Evolutionary conservation across 1,140 invertebrate genomes (phyloP).

Genomic region (Pachypsylla venusta): DNA sequence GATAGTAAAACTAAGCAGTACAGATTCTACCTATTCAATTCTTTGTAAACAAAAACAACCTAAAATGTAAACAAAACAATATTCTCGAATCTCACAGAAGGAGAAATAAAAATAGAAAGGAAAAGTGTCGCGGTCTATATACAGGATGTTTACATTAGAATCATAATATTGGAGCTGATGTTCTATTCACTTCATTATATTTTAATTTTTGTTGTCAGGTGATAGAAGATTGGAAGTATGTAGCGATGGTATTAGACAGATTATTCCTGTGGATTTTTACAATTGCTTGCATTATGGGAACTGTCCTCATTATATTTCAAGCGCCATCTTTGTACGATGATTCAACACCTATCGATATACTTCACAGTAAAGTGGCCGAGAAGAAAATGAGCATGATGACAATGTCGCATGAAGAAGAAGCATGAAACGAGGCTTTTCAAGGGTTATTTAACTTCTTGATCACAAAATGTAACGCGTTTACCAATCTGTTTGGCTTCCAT

Average conservation of each 20-base stretch:
- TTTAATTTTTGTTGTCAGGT: slow-evolving; percentile 37
- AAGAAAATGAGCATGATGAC: slow-evolving; percentile 65
- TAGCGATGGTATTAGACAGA: slow-evolving; percentile 93
- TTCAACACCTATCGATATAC: slow-evolving; percentile 72
- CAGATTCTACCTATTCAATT: too few species aligned
- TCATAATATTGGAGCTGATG: too few species aligned
- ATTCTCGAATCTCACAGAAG: too few species aligned
- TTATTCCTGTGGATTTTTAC: slow-evolving; percentile 95
- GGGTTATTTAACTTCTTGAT: too few species aligned
- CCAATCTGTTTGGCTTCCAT: too few species aligned
- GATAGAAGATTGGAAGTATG: slow-evolving; percentile 95
- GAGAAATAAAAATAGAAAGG: too few species aligned
- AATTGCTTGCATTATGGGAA: slow-evolving; percentile 78
- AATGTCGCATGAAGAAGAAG: slow-evolving; percentile 62
- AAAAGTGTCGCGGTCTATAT: too few species aligned
- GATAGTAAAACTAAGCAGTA: too few species aligned
- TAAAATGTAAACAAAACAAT: too few species aligned
- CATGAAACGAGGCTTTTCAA: background rate
- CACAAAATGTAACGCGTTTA: too few species aligned
- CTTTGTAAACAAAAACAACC: too few species aligned
- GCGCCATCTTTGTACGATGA: slow-evolving; percentile 83
- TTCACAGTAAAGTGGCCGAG: slow-evolving; percentile 53
- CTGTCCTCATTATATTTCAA: slow-evolving; percentile 82
- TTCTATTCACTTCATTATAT: background rate
- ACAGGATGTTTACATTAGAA: too few species aligned